A percentile compares a stretch with the other conserved stretches of the same genome.
These are phyloP conservation scores for Akabosia matsudoensis DNA, from an alignment of 1,140 invertebrate species.

Conservation along the genomic window DNA sequence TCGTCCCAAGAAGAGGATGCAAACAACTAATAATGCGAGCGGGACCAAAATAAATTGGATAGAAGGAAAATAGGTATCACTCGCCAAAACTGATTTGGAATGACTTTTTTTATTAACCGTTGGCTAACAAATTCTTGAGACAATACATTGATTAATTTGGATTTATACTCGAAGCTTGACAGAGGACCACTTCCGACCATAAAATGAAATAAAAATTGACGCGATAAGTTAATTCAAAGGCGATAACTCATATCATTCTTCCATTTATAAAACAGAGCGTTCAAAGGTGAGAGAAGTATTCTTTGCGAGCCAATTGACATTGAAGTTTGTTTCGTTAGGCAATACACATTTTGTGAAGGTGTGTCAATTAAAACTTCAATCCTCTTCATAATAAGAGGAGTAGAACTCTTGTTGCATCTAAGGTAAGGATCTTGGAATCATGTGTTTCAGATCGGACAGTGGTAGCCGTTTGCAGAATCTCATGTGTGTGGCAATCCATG, in stretches of 20 bases:
- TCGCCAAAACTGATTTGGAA: neutral
- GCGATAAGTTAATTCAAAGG: neutral
- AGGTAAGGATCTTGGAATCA: no score
- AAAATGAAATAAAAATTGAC: neutral
- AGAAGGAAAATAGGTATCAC: neutral
- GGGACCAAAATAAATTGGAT: no score
- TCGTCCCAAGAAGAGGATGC: no score
- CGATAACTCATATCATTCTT: neutral
- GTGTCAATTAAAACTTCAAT: neutral
- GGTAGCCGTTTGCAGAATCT: no score
- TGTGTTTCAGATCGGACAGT: no score
- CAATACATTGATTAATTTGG: neutral
- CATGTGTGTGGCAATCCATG: no score
- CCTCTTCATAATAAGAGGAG: neutral
- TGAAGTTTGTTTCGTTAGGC: neutral
- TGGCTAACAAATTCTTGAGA: neutral
- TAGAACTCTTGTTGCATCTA: no score
- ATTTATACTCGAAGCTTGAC: neutral
- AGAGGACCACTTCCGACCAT: neutral
- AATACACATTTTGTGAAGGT: neutral
- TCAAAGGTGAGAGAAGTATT: no score
- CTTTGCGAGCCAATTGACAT: neutral
- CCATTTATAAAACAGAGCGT: neutral
- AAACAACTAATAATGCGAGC: no score
- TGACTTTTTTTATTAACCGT: neutral